Conservation (phyloP, 2,113 vertebrate species). For the Aplodontia rufa region DNA sequence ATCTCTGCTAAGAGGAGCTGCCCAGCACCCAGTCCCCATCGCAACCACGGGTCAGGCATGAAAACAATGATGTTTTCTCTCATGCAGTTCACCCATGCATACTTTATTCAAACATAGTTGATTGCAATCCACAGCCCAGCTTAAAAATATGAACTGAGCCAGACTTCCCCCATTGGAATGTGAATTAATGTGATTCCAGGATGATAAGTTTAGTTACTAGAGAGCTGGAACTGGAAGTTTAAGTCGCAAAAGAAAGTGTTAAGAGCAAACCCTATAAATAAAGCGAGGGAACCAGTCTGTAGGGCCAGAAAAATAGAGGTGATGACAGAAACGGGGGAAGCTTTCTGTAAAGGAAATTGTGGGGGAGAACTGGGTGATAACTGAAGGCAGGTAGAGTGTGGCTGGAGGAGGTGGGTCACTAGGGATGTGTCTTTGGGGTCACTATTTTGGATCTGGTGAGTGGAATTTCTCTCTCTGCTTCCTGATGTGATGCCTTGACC, state of each 20-base stretch:
- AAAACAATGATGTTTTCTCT: not conserved
- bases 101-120: not conserved
- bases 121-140: not conserved
- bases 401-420: too few species aligned
- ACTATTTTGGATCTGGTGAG: too few species aligned
- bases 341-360: not conserved
- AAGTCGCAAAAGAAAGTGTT: not conserved
- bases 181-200: not conserved
- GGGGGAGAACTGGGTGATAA: too few species aligned
- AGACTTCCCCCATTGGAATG: not conserved
- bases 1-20: not conserved
- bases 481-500: too few species aligned
- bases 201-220: not conserved
- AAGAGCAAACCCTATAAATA: not conserved
- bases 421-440: too few species aligned
- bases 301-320: not conserved
- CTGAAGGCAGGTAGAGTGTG: too few species aligned
- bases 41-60: not conserved
- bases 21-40: not conserved
- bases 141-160: not conserved
- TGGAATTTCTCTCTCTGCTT: too few species aligned
- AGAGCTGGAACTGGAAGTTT: not conserved
- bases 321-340: not conserved
- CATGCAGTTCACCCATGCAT: too few species aligned
- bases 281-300: not conserved